phyloP scores from a whole-genome alignment of 2,888 invertebrate species.

The Tanypteryx hageni region DNA sequence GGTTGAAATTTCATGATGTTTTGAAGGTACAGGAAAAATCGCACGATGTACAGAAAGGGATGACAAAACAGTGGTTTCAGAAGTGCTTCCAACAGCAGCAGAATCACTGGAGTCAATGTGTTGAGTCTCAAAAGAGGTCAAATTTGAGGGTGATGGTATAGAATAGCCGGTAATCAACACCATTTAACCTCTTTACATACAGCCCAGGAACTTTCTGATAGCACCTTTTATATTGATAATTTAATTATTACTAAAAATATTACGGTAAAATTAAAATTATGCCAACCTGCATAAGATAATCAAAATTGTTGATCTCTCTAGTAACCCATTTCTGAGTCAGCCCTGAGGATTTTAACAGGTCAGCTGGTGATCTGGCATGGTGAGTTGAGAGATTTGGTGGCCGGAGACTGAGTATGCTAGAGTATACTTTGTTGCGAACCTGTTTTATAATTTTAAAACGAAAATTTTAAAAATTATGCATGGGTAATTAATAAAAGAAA shows the following conservation, averaged over 20 bases:
- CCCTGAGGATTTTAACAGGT: constrained; percentile 79
- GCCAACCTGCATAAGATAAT: constrained; percentile 82
- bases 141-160: no score
- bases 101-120: no score
- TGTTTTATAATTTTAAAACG: constrained; percentile 71
- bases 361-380: constrained; percentile 80
- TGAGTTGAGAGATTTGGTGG: constrained; percentile 80
- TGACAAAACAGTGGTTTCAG: no score
- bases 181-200: not conserved
- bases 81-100: no score
- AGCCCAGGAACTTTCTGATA: not conserved
- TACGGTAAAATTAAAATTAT: not conserved
- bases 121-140: no score
- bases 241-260: not conserved
- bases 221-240: constrained; percentile 39
- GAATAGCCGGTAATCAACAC: not conserved
- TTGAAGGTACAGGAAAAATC: no score
- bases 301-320: constrained; percentile 85
- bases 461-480: not conserved
- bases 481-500: not conserved
- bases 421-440: constrained; percentile 81
- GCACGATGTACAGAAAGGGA: no score
- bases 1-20: no score
- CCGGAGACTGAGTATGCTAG: constrained; percentile 78
- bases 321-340: constrained; percentile 81